Evolutionary conservation across 2,113 vertebrate genomes (phyloP), one percentile per base, ranked within the genome.

Genomic region (Carollia perspicillata): DNA sequence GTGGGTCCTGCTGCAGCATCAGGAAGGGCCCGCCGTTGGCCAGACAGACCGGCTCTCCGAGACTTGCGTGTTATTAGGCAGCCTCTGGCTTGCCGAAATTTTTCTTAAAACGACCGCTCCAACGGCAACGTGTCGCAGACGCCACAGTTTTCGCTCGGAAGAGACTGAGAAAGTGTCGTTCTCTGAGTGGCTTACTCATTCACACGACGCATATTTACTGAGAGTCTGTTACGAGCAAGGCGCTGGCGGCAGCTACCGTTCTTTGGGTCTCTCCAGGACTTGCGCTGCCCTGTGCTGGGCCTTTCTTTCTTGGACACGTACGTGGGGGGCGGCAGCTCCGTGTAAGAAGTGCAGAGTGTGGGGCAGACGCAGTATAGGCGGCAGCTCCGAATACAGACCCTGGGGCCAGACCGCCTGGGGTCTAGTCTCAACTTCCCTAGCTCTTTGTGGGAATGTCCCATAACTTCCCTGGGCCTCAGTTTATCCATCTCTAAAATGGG

Each of bases 121-220:
- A 44, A 42, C 8, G 85, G 28, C 1, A 35, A 51, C 16, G n/a
- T 3, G 37, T 89, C 87, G 75, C 55, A 30, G 84, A 94, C 35
- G 63, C 71, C 86, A 78, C 86, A 55, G 86, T 63, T 96, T 88
- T 65, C 83, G 6, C 86, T 87, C 83, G 93, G 75, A 63, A 68
- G 80, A 83, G 94, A 58, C 16, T 3, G 49, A 55, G 51, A 89
- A 49, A 90, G 42, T 28, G 74, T 28, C n/a, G 33, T 28, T 72
- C 89, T 68, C 51, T 11, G 37, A 42, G 89, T 49, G 9, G 63
- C 63, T 72, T 47, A 6, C 14, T 68, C 44, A 7, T 58, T 92
- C 37, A 1, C 89, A 89, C 80, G 85, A 94, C 90, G 68, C 63
- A 75, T 90, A 84, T 84, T 95, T 92, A 80, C 84, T 0, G 6